Percentiles rank a stretch among this genome's conserved stretches.
Evolutionary conservation across 2,888 invertebrate species (phyloP).

Genomic region (Sisyra terminalis): DNA sequence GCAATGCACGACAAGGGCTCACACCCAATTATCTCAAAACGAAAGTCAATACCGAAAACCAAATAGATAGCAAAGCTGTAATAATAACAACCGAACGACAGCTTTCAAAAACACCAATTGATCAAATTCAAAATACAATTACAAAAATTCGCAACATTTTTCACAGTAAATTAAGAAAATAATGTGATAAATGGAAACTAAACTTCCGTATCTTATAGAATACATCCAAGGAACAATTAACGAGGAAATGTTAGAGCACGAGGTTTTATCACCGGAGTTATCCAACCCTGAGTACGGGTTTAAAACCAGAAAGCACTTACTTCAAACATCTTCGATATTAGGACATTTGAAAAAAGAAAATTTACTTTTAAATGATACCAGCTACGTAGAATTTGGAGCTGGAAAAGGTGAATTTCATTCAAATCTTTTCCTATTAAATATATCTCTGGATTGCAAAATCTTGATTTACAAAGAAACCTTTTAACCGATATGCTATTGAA

Average conservation of each 20-base stretch:
- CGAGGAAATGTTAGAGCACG: constrained; percentile 26
- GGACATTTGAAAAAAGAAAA: constrained; percentile 44
- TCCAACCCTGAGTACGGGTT: constrained; percentile 37
- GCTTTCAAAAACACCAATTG: constrained; percentile 25
- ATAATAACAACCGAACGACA: constrained; percentile 15
- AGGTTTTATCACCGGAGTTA: constrained; percentile 30
- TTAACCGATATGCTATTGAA: not conserved
- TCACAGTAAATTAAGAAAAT: constrained; percentile 15
- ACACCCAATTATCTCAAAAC: constrained; percentile 34
- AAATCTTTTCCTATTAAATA: not conserved
- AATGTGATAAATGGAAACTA: not conserved
- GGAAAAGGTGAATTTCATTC: constrained; percentile 50
- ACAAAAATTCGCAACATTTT: constrained; percentile 28
- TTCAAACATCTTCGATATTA: constrained; percentile 63
- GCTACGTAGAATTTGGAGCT: constrained; percentile 77
- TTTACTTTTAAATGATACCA: constrained; percentile 41
- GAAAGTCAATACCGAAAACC: constrained; percentile 27
- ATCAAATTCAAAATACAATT: constrained; percentile 25
- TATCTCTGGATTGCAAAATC: not conserved
- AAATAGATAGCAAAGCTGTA: constrained; percentile 11
- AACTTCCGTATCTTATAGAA: constrained; percentile 11
- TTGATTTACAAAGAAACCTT: not conserved
- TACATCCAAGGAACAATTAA: constrained; percentile 23
- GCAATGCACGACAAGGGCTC: constrained; percentile 44
- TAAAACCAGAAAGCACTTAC: constrained; percentile 52